Conservation (phyloP, 2,113 vertebrate species). For the Recurvirostra avosetta region DNA sequence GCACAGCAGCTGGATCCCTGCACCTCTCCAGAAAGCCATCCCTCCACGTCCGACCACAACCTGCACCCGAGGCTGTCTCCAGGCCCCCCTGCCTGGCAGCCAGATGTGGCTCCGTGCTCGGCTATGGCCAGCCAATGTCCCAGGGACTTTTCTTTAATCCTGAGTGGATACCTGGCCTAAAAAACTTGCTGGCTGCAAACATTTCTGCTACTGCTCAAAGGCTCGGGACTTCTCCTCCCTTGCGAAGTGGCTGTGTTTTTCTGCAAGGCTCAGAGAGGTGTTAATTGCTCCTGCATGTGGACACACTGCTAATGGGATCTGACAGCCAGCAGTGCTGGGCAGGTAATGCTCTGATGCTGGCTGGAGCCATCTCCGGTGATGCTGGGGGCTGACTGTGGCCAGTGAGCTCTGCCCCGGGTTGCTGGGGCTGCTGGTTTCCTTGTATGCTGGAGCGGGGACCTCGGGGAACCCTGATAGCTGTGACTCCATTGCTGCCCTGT, state of each 20-base stretch:
- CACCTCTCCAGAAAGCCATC: not conserved
- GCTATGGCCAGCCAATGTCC: not conserved
- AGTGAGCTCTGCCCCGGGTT: not conserved
- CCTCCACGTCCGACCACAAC: not conserved
- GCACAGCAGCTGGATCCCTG: accelerated
- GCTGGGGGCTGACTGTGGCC: not conserved
- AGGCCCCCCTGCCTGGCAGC: not conserved
- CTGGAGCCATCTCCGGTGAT: not conserved
- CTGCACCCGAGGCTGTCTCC: not conserved
- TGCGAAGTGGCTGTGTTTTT: not conserved
- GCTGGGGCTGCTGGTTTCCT: not conserved
- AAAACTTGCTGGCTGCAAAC: conserved; percentile 42
- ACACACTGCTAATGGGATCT: not conserved
- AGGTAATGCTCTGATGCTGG: not conserved
- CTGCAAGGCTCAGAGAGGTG: not conserved
- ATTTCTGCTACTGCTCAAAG: conserved; percentile 1
- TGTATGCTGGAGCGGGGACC: not conserved
- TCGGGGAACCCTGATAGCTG: not conserved
- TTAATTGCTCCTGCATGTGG: conserved; percentile 14
- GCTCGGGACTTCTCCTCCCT: not conserved
- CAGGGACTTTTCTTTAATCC: conserved; percentile 5
- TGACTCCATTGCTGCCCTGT: not conserved
- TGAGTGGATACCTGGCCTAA: not conserved
- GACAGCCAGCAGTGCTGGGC: not conserved
- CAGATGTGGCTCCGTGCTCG: not conserved